These are phyloP conservation scores for Emberiza fucata DNA, from an alignment of 2,113 vertebrate species.

Conservation along the genomic window DNA sequence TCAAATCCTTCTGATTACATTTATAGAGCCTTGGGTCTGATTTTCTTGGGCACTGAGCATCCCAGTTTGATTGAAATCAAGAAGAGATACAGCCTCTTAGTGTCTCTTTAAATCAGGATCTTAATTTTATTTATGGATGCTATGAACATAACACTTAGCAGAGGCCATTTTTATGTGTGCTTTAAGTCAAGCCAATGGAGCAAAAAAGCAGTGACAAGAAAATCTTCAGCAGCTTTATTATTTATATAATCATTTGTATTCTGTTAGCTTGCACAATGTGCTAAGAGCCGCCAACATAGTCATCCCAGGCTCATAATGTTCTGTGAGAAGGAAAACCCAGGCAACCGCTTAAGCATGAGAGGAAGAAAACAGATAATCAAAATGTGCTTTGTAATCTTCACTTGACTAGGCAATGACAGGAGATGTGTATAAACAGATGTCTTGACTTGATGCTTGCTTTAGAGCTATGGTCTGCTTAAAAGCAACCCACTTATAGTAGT, in stretches of 20 bases:
- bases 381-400: constrained; percentile 19
- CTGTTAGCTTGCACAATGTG: constrained; percentile 2
- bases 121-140: constrained; percentile 53
- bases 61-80: constrained; percentile 10
- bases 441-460: neutral
- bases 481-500: neutral
- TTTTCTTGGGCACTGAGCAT: neutral
- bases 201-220: constrained; percentile 46
- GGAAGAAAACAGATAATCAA: constrained; percentile 7
- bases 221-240: constrained; percentile 53
- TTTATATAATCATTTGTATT: constrained; percentile 54
- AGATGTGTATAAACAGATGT: neutral
- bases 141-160: constrained; percentile 31
- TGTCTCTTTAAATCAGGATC: constrained; percentile 45
- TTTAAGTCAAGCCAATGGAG: constrained; percentile 58
- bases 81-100: constrained; percentile 11
- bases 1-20: neutral
- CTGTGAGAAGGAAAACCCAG: neutral
- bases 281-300: neutral
- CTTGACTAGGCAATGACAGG: neutral
- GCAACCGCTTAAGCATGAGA: neutral
- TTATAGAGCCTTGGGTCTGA: neutral
- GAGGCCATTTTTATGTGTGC: constrained; percentile 47
- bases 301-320: neutral
- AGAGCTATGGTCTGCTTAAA: neutral